Percentiles rank a stretch among this genome's conserved stretches.
Conservation (phyloP, 2,888 invertebrate genomes). For the Itoplectis maculator region DNA sequence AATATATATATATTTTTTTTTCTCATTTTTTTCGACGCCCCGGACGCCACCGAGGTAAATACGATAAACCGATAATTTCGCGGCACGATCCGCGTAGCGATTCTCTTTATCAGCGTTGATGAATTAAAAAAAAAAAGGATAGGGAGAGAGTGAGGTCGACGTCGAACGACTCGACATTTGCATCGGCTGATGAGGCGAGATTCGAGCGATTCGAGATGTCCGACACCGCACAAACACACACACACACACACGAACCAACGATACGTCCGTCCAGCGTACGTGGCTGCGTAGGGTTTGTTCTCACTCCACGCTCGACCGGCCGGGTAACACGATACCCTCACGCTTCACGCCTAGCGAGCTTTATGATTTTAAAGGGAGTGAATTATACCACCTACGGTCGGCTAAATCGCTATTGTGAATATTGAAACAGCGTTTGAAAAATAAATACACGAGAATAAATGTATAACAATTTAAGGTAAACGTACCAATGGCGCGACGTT, state of each 20-base stretch:
- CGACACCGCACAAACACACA: constrained; percentile 32
- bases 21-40: too few species aligned
- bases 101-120: too few species aligned
- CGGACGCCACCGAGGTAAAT: too few species aligned
- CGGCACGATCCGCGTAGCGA: too few species aligned
- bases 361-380: constrained; percentile 42
- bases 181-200: constrained; percentile 46
- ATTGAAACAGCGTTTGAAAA: neutral
- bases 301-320: constrained; percentile 60
- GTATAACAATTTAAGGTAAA: too few species aligned
- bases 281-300: constrained; percentile 35
- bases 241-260: constrained; percentile 25
- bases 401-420: neutral
- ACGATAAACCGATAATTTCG: too few species aligned
- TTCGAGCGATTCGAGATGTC: constrained; percentile 52
- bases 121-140: too few species aligned
- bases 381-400: constrained; percentile 2
- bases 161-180: constrained; percentile 28
- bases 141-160: constrained; percentile 35
- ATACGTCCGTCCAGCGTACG: constrained; percentile 14
- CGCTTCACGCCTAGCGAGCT: constrained; percentile 65
- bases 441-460: neutral
- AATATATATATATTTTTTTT: too few species aligned
- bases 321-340: constrained; percentile 65
- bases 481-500: too few species aligned